Evolutionary conservation across 1,140 invertebrate genomes (phyloP).

Genomic region (Cotesia chilonis): DNA sequence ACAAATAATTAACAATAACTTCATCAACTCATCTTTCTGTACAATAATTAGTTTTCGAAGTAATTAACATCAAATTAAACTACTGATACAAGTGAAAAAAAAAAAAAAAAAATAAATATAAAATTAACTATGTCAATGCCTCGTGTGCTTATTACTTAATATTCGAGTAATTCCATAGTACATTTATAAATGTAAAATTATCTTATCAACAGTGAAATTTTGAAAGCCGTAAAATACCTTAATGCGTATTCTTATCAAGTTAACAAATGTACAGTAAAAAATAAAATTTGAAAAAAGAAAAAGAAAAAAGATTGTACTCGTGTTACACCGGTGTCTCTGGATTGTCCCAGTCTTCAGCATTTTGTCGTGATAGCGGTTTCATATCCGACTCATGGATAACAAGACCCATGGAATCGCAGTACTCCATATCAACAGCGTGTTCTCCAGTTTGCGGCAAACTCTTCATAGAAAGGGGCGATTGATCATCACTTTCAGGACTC

Average conservation of each 20-base stretch:
- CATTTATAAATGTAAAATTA: neutral
- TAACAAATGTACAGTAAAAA: neutral
- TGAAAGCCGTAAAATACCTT: neutral
- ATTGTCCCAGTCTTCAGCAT: constrained; percentile 56
- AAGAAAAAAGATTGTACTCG: neutral
- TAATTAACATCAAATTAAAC: too few relatives aligned
- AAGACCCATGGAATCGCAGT: constrained; percentile 45
- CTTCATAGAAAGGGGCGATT: constrained; percentile 45
- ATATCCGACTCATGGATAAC: constrained; percentile 45
- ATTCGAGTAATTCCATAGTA: neutral
- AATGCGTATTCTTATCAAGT: neutral
- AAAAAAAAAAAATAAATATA: neutral
- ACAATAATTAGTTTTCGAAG: too few relatives aligned
- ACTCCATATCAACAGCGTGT: constrained; percentile 38
- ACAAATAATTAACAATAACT: too few relatives aligned
- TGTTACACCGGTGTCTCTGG: constrained; percentile 59
- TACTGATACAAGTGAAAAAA: neutral
- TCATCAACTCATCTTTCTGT: too few relatives aligned
- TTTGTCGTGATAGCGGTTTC: constrained; percentile 44
- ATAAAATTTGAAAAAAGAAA: neutral
- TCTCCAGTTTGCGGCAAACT: constrained; percentile 47
- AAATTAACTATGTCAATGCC: neutral
- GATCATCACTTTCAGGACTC: constrained; percentile 49
- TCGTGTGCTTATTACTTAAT: constrained; percentile 7
- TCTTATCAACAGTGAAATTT: constrained; percentile 13